Percentiles rank a stretch among this genome's conserved stretches.
These are phyloP conservation scores for Melopsittacus undulatus DNA, from an alignment of 2,797 vertebrate species.

Conservation along the genomic window DNA sequence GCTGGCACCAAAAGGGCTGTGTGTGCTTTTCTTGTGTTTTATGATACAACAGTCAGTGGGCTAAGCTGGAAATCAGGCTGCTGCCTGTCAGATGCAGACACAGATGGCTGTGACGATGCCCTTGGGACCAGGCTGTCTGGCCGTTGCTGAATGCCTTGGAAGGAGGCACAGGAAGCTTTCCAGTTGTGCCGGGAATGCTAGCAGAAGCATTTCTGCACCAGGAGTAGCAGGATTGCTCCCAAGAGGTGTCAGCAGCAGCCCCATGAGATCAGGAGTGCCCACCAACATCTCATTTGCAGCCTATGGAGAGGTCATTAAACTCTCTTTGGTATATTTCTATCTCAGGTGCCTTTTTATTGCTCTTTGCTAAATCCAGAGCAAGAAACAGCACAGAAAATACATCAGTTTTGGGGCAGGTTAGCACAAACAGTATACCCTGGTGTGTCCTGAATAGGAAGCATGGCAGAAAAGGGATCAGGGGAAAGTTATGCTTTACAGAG, in stretches of 20 bases:
- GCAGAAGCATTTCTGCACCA: background rate
- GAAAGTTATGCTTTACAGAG: background rate
- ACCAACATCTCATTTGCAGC: background rate
- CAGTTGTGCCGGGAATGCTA: background rate
- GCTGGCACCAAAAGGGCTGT: background rate
- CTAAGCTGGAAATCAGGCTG: background rate
- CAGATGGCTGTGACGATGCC: background rate
- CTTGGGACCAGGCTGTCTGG: background rate
- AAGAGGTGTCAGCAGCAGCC: background rate
- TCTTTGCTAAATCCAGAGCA: background rate
- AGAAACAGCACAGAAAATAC: background rate
- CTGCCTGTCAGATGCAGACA: conserved; percentile 8
- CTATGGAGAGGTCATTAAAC: background rate
- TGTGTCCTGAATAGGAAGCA: background rate
- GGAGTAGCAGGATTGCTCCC: background rate
- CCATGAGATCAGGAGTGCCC: background rate
- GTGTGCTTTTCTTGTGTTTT: background rate
- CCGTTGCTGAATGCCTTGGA: background rate
- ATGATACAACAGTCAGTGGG: background rate
- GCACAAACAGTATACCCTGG: background rate
- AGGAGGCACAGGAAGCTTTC: background rate
- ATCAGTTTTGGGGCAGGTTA: background rate
- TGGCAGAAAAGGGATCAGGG: background rate
- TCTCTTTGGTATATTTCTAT: background rate
- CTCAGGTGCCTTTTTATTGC: background rate